Evolutionary conservation across 2,113 vertebrate genomes (phyloP).

Genomic region (Sciurus niger): DNA sequence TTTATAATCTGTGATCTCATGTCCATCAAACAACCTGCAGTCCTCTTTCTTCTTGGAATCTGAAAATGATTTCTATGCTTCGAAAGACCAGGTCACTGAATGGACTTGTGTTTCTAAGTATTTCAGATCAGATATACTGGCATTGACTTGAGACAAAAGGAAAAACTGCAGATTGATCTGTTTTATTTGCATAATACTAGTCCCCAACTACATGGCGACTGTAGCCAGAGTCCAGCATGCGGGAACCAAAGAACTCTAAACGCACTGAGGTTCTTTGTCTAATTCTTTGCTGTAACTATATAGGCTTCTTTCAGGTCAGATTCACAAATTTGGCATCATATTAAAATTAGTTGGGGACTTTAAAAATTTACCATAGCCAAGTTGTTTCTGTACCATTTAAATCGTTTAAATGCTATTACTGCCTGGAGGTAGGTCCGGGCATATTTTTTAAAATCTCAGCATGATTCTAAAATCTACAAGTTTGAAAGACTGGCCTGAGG

Average conservation of each 20-base stretch:
- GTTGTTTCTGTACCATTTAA: background rate
- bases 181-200: background rate
- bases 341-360: background rate
- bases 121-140: background rate
- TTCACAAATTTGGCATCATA: background rate
- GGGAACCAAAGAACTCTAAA: background rate
- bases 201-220: background rate
- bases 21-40: background rate
- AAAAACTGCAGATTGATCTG: background rate
- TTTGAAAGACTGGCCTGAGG: background rate
- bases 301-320: background rate
- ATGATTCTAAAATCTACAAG: background rate
- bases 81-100: background rate
- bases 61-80: background rate
- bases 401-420: background rate
- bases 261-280: background rate
- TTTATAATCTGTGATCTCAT: background rate
- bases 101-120: background rate
- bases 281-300: background rate
- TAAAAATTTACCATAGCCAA: background rate
- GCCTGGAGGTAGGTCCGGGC: background rate
- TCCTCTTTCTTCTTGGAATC: background rate
- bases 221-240: background rate
- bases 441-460: slow-evolving; percentile 1
- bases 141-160: background rate